A percentile compares a stretch with the other conserved stretches of the same genome.
phyloP scores from a whole-genome alignment of 2,113 vertebrate species.

The Lamprologus tigripictilis region DNA sequence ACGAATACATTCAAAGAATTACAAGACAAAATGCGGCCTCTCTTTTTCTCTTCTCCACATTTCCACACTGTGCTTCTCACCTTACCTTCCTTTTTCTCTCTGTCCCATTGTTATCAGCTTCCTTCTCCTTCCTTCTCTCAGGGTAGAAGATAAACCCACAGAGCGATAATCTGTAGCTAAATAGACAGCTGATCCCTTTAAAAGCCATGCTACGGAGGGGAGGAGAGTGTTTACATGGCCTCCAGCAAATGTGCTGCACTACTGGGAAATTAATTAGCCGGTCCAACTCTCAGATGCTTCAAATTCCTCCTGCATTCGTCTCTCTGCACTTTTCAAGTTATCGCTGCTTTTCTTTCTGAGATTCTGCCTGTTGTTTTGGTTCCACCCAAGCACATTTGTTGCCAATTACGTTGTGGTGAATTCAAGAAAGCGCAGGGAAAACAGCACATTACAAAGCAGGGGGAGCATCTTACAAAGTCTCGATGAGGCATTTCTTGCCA shows the following conservation, averaged over 20 bases:
- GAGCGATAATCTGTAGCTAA: constrained; percentile 46
- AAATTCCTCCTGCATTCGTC: not conserved
- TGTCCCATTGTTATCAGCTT: not conserved
- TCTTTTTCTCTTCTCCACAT: not conserved
- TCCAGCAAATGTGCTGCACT: constrained; percentile 20
- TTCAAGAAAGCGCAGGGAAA: not conserved
- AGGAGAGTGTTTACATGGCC: constrained; percentile 50
- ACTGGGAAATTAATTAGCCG: constrained; percentile 49
- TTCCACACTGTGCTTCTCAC: not conserved
- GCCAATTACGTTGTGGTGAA: not conserved
- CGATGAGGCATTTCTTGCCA: not conserved
- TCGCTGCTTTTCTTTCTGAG: not conserved
- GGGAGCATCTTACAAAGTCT: not conserved
- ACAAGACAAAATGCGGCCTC: not conserved
- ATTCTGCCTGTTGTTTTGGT: not conserved
- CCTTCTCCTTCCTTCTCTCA: not conserved
- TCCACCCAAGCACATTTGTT: not conserved
- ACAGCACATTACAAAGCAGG: not conserved
- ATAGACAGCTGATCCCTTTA: constrained; percentile 49
- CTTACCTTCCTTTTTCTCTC: not conserved
- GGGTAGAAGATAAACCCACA: constrained; percentile 31
- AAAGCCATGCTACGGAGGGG: constrained; percentile 3
- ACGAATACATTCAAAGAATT: not conserved
- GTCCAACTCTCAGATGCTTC: constrained; percentile 1
- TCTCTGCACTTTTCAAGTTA: not conserved